Evolutionary conservation across 2,888 invertebrate genomes (phyloP), one percentile per base, ranked within the genome.

Genomic region (Lysandra bellargus): DNA sequence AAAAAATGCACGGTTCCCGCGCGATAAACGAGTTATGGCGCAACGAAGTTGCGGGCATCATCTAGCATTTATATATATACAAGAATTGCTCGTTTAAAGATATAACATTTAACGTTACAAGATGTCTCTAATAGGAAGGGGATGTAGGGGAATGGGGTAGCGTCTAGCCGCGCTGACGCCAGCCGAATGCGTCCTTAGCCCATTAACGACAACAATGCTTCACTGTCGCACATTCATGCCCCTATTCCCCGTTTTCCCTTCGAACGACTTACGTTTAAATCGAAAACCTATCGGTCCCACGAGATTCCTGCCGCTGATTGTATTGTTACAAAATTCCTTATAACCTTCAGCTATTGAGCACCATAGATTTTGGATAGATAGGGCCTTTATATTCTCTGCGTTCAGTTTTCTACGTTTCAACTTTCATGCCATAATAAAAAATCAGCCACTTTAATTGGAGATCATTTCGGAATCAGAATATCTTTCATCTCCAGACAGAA

Each of bases 131-230:
- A 69, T 69, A 37, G 69, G 69, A 6, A 33, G 37, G 33, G 69
- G 37, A 69, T 33, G 69, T 5, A 33, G 17, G 33, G 69, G 23
- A 37, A 69, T 33, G 64, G 30, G 64, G 64, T 12, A 69, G 5
- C 17, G 69, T 69, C 69, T 69, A 69, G 69, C 69, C 69, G 37
- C 14, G 69, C 69, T 17, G 69, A 37, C 69, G 69, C 69, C 69
- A 69, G 33, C 69, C 33, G 12, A 69, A 37, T 69, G 69, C 69
- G 69, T 69, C 33, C 33, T 69, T 37, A 69, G 69, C 69, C 69
- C 69, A 69, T 69, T 69, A 69, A 69, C 69, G 69, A 69, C 33
- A 69, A 69, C 69, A 69, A 69, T 37, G 33, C 33, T 69, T 69
- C 33, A 69, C 37, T 69, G 33, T 37, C 33, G 17, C 64, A 64